Base-by-base conservation (phyloP, 2,113 vertebrate genomes). In the Pionites leucogaster region DNA sequence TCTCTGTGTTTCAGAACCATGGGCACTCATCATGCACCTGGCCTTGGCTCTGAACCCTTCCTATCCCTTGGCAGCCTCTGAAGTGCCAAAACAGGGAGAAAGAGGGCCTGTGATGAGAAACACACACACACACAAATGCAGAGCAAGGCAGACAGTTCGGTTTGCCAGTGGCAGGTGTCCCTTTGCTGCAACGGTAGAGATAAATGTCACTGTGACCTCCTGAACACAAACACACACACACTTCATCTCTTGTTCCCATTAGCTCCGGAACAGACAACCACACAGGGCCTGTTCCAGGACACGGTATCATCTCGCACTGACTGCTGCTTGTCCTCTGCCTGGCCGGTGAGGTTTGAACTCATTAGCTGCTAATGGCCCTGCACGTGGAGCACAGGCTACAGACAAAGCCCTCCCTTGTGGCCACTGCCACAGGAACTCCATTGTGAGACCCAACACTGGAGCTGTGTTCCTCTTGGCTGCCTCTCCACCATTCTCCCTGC, bases 331-430 rank as follows among this genome's bases (percentile, higher is more conserved):
- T 64, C 70, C 74, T 31, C 47, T 6, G 59, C 63, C 81, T 25
- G 6, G 46, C 17, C 4, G 17, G 46, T 19, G 53, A 11, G 7
- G 68, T 47, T 28, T 2, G 64, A 76, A 39, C 81, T 60, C 81
- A 16, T 17, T 42, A 57, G 70, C 68, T 5, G 81, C 77, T 41
- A 31, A 18, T 9, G 55, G 63, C 62, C 24, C 67, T 6, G 69
- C 91, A 35, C 65, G 65, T 68, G 41, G 93, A 84, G 86, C 86
- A 8, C 88, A 37, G 35, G 6, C 86, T 23, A 35, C 18, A 14
- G 90, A 96, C 86, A 89, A 94, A 57, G 83, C 27, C 47, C 67
- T 83, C 79, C 64, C 91, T 88, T 90, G 86, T 96, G 80, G 82
- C 64, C 4, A 3, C 70, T 1, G 12, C 85, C 86, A 95, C 90